Evolutionary conservation across 2,113 vertebrate species (phyloP), one percentile per base, ranked within the genome.

Genomic region (Neotragus moschatus): DNA sequence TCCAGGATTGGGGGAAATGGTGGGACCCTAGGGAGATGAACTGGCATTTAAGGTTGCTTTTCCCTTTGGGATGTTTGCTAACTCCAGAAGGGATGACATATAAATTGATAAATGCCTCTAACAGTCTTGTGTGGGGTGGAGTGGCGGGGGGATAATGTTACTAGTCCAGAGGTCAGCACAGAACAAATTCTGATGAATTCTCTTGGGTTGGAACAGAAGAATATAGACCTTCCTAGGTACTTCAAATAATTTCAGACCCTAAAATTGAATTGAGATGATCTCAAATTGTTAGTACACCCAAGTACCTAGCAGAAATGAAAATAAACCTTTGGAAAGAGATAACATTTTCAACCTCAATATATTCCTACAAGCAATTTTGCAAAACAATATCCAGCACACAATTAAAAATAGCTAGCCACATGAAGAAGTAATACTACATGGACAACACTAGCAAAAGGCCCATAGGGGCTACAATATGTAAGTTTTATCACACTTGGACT

Each of bases 401-500:
- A 60, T 90, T 14, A 91, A 89, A 96, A 96, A 91, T 93, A 89
- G 92, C 45, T n/a, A 81, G 79, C 16, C 61, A 85, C 47, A 55
- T 17, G 58, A 97, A 75, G 55, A 94, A 87, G 94, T 80, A 87
- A 90, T 28, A 88, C 21, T 36, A 66, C 26, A 92, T 58, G 51
- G 58, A 84, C 56, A 84, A 87, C 60, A 84, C 14, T n/a, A 81
- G 13, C 14, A 91, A 95, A 63, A 91, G n/a, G 51, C 60, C 87
- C n/a, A 70, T 7, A 51, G 28, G 39, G 28, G 43, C 47, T 87
- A 39, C 28, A 80, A 58, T 30, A 92, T 56, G 87, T 30, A 63
- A 96, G 61, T 75, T 96, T 79, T 30, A 93, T 56, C 82, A 95
- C 43, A 84, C 19, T 81, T 84, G 80, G 79, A 96, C 56, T 84